Evolutionary conservation across 2,888 invertebrate genomes (phyloP), one percentile per base, ranked within the genome.

Genomic region (Osmoderma eremita): DNA sequence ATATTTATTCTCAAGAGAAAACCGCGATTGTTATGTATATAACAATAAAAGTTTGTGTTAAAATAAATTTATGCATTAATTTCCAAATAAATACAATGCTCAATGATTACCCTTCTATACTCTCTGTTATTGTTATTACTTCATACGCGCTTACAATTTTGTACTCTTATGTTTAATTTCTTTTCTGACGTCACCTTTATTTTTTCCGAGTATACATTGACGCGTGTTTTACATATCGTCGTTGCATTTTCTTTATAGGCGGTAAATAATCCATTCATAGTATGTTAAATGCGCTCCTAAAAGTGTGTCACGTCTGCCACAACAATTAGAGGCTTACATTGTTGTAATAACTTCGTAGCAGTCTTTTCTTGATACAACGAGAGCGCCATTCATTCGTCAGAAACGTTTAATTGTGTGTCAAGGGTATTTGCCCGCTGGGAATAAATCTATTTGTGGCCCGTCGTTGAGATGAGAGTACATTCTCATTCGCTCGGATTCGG

Each of bases 401-500:
- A 6, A 30, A 24, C 50, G 12, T 13, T 50, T 13, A 24, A 50
- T 30, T n/a, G 22, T 42, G 42, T 20, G 24, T 24, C 50, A 24
- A 24, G 50, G 22, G 20, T 10, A 18, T 18, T 53, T 12, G 17
- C 36, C 38, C 53, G 10, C 53, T 53, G 8, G 15, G 15, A 15
- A 24, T 2, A 58, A 45, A 30, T 30, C 24, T 17, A 45, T 58
- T 58, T 4, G 36, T n/a, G 15, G 18, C 17, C 18, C 38, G 53
- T 36, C 38, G 15, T 22, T 24, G 45, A 42, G 13, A 42, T 24
- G 41, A 45, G 48, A 61, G 24, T 30, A 41, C 45, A 30, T 50
- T 65, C 24, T 39, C 49, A 65, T 58, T 65, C 65, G 65, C 58
- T 56, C 39, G 49, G 20, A 49, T 58, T 24, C 30, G 58, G 65